Evolutionary conservation across 2,113 vertebrate genomes (phyloP).

Genomic region (Harpagus bidentatus): DNA sequence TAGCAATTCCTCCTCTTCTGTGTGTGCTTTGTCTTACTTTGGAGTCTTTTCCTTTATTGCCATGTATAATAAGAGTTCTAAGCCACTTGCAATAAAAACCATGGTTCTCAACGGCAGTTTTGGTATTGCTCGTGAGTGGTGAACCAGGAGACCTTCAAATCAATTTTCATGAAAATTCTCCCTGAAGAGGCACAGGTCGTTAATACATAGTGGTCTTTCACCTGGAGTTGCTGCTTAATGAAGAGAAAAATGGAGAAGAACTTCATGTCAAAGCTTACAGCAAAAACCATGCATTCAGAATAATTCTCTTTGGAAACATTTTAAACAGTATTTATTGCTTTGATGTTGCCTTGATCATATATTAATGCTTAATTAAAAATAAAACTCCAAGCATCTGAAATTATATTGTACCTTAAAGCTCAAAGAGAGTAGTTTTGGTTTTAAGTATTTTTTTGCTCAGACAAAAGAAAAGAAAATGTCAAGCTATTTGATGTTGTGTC

Average conservation of each 20-base stretch:
- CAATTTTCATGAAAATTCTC: neutral
- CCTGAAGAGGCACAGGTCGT: neutral
- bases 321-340: slow-evolving; percentile 43
- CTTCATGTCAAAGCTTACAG: neutral
- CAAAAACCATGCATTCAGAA: slow-evolving; percentile 6
- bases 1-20: neutral
- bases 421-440: neutral
- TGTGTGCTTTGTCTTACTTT: neutral
- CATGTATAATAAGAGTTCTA: neutral
- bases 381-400: slow-evolving; percentile 16
- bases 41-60: neutral
- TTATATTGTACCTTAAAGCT: slow-evolving; percentile 4
- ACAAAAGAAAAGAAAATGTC: neutral
- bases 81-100: rapidly evolving
- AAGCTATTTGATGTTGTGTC: slow-evolving; percentile 27
- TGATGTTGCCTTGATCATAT: slow-evolving; percentile 43
- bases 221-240: neutral
- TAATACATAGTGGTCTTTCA: neutral
- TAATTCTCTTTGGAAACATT: slow-evolving; percentile 40
- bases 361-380: slow-evolving; percentile 58
- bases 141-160: neutral
- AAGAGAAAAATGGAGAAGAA: neutral
- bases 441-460: neutral
- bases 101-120: neutral
- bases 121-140: neutral